Conservation (phyloP, 2,113 vertebrate genomes). For the Amphiprion ocellaris region DNA sequence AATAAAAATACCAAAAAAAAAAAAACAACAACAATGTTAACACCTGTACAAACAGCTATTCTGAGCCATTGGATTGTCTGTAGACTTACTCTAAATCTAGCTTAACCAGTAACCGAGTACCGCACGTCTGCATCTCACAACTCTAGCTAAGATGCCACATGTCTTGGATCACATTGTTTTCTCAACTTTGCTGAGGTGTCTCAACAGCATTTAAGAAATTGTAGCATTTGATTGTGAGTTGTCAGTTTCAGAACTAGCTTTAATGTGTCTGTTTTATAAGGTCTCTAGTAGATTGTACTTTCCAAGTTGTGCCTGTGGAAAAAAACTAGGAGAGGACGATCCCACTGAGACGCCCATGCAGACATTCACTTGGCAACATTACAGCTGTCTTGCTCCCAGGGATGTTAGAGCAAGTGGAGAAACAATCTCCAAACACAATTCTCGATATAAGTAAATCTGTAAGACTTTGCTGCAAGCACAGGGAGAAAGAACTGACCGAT, state of each 20-base stretch:
- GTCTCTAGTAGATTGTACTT: constrained; percentile 17
- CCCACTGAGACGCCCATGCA: constrained; percentile 15
- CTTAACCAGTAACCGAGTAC: too few species aligned
- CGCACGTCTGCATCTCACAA: not conserved
- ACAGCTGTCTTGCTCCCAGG: not conserved
- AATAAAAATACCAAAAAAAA: not conserved
- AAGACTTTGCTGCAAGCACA: not conserved
- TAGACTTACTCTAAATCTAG: too few species aligned
- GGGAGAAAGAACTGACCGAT: constrained; percentile 20
- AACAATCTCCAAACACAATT: constrained; percentile 4
- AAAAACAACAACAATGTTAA: not conserved
- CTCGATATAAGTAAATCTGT: not conserved
- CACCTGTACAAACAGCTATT: not conserved
- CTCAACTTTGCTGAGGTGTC: constrained; percentile 5
- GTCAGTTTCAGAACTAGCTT: not conserved
- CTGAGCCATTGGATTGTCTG: not conserved
- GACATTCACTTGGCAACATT: constrained; percentile 29
- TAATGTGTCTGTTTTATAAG: not conserved
- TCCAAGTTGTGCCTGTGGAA: constrained; percentile 24
- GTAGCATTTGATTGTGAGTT: not conserved
- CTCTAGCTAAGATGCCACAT: constrained; percentile 1
- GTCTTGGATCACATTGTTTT: constrained; percentile 2
- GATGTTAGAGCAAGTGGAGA: not conserved
- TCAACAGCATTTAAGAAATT: not conserved
- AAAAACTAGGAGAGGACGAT: constrained; percentile 21